A percentile compares a stretch with the other conserved stretches of the same genome.
Evolutionary conservation across 2,888 invertebrate genomes (phyloP).

Genomic region (Caenorhabditis zanzibari): DNA sequence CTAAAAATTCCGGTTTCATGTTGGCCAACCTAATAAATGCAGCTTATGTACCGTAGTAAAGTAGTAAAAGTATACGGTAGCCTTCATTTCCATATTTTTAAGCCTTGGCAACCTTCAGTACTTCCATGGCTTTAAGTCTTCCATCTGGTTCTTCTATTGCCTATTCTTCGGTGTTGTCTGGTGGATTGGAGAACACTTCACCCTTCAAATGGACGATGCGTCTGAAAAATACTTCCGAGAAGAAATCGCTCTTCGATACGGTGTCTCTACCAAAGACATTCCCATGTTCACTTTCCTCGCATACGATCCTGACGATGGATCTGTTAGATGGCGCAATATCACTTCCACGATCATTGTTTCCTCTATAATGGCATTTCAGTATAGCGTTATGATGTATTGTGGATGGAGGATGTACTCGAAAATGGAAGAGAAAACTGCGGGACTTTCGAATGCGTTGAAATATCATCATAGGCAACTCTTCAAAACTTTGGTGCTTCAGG

Average conservation of each 20-base stretch:
- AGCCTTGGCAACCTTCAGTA: too few species aligned
- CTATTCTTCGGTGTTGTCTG: not conserved
- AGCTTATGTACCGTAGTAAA: too few species aligned
- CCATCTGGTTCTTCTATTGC: not conserved
- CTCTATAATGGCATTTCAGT: not conserved
- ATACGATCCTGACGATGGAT: not conserved
- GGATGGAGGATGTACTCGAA: constrained; percentile 13
- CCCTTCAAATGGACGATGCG: not conserved
- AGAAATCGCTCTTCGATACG: not conserved
- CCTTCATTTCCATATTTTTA: too few species aligned
- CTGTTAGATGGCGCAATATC: not conserved
- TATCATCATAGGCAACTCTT: constrained; percentile 22
- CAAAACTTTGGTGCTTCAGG: not conserved
- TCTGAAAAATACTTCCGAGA: not conserved
- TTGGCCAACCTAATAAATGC: too few species aligned
- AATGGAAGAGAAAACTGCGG: constrained; percentile 17
- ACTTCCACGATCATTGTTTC: not conserved
- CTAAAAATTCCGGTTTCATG: too few species aligned
- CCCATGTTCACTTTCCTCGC: not conserved
- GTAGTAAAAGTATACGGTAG: too few species aligned
- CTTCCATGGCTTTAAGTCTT: not conserved
- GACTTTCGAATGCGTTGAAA: not conserved
- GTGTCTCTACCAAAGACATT: not conserved
- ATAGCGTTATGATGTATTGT: constrained; percentile 24
- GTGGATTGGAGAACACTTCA: not conserved